A percentile compares a stretch with the other conserved stretches of the same genome.
Evolutionary conservation across 2,888 invertebrate genomes (phyloP).

Genomic region (Tolmerus cingulatus): DNA sequence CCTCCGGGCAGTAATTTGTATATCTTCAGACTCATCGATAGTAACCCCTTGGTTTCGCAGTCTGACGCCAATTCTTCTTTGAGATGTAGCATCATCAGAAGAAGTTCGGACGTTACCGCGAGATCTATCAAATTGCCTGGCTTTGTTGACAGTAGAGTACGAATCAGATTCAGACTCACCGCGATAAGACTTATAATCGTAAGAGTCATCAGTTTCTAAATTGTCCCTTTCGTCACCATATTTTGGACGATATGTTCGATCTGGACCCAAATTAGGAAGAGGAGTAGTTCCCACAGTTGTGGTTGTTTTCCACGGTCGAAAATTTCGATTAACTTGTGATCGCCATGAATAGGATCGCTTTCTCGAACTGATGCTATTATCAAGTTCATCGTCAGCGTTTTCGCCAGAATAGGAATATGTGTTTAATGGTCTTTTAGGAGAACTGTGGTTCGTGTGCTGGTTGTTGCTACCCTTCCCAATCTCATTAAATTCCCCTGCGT

Average conservation of each 20-base stretch:
- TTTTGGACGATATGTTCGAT: not conserved
- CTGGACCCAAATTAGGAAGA: conserved; percentile 33
- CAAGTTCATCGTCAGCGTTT: not conserved
- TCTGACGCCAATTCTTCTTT: not conserved
- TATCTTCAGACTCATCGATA: not conserved
- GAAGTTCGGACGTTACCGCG: not conserved
- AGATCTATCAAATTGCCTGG: not conserved
- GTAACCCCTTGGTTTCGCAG: not conserved
- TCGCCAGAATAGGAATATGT: not conserved
- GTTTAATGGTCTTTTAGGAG: conserved; percentile 4
- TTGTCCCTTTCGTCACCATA: not conserved
- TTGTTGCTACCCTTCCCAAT: not conserved
- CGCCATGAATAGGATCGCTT: conserved; percentile 50
- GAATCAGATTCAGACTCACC: not conserved
- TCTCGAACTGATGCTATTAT: conserved; percentile 7
- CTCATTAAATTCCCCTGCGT: not conserved
- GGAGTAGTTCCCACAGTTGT: conserved; percentile 8
- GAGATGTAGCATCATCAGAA: not conserved
- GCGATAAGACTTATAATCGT: not conserved
- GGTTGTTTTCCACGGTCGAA: conserved; percentile 45
- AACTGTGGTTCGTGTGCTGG: not conserved
- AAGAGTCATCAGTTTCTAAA: not conserved
- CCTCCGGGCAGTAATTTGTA: not conserved
- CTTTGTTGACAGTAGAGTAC: not conserved
- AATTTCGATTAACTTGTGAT: conserved; percentile 45